Evolutionary conservation across 2,888 invertebrate species (phyloP), one percentile per base, ranked within the genome.

Genomic region (Agriopis marginaria): DNA sequence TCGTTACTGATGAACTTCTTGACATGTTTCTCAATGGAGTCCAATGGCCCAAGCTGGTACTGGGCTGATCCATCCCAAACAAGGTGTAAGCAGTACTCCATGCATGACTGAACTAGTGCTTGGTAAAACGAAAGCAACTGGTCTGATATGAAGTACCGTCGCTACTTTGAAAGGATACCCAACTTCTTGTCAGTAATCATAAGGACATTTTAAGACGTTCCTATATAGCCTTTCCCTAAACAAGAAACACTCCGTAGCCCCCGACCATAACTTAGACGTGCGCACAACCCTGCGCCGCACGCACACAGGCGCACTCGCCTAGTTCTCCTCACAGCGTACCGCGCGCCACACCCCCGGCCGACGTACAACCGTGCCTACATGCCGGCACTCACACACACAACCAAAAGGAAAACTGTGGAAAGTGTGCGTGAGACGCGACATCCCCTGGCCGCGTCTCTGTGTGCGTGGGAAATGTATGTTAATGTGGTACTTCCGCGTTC

Each of bases 401-500:
- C 64, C 55, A 82, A 82, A 83, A 86, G 81, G 82, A 86, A 87
- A 85, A 79, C 75, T 51, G 71, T 53, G 62, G 6, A 8, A 56
- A 59, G 72, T 71, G 72, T 71, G 71, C 68, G 60, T 47, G 44
- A 56, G 54, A 42, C 14, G 59, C 42, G 85, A 83, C 86, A 75
- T 77, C 83, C 72, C 70, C 75, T 68, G n/a, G 51, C 6, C 8
- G 11, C 71, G 53, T 70, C 7, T 0, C n/a, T 55, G 92, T 92
- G 89, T 88, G 86, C 71, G 88, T 82, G 81, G 80, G 84, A 89
- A 91, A 92, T 90, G 85, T 91, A 82, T 92, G 92, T 89, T 92
- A 92, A 92, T 89, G 89, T 89, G 81, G 78, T 81, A 89, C 90
- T 93, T 93, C 93, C 93, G 93, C 87, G 85, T 91, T 88, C 78